Evolutionary conservation across 1,140 invertebrate species (phyloP).

Genomic region (Matsumurasca onukii): DNA sequence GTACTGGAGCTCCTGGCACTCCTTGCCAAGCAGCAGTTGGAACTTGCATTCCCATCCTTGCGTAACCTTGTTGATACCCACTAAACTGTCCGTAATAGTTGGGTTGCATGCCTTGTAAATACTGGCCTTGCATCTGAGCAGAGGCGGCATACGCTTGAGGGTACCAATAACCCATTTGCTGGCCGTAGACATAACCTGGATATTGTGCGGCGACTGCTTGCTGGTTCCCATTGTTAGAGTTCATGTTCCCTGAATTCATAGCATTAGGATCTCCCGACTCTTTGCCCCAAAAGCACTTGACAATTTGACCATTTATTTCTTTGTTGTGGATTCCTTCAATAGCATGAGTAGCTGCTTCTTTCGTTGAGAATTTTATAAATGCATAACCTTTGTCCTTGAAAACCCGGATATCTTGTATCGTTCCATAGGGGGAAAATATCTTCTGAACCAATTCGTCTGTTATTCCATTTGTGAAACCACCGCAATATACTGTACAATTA

Average conservation of each 20-base stretch:
- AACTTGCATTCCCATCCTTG: conserved; percentile 49
- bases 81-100: conserved; percentile 56
- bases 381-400: conserved; percentile 99
- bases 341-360: conserved; percentile 95
- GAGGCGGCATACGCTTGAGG: conserved; percentile 61
- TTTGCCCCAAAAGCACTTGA: conserved; percentile 99
- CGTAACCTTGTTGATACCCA: conserved; percentile 53
- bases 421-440: conserved; percentile 91
- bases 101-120: conserved; percentile 59
- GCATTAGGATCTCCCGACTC: conserved; percentile 79
- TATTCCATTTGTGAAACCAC: conserved; percentile 90
- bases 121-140: conserved; percentile 62
- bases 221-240: conserved; percentile 52
- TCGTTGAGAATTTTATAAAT: conserved; percentile 97
- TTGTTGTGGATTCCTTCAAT: conserved; percentile 97
- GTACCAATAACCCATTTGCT: conserved; percentile 82
- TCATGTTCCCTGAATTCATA: conserved; percentile 51
- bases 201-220: conserved; percentile 57
- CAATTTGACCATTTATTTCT: conserved; percentile 92
- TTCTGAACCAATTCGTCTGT: conserved; percentile 95
- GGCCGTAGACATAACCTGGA: conserved; percentile 57
- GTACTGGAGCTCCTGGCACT: conserved; percentile 50
- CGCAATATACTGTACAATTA: conserved; percentile 99
- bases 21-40: conserved; percentile 43
- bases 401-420: conserved; percentile 94